These are phyloP conservation scores for Papilio helenus DNA, from an alignment of 1,140 invertebrate species.

Conservation along the genomic window DNA sequence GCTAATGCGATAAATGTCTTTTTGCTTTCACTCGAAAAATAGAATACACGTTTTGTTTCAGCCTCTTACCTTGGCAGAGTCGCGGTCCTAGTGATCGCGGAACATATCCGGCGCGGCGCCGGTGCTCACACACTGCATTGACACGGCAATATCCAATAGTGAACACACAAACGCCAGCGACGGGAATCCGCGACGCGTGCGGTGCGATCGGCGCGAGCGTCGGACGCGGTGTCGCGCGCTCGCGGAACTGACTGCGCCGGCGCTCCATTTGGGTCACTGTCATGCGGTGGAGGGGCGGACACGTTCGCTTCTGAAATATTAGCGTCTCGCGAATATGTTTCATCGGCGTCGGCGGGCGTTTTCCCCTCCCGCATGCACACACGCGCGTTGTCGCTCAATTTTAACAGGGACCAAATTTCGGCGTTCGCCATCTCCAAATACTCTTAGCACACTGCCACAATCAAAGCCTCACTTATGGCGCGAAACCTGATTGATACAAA, in stretches of 20 bases:
- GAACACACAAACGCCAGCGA: slow-evolving; percentile 70
- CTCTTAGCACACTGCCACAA: slow-evolving; percentile 45
- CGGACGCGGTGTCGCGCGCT: slow-evolving; percentile 62
- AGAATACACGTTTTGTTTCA: slow-evolving; percentile 49
- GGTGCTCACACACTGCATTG: slow-evolving; percentile 72
- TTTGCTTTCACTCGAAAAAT: slow-evolving; percentile 46
- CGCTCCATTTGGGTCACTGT: slow-evolving; percentile 82
- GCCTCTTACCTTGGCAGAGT: slow-evolving; percentile 64
- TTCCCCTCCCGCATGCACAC: slow-evolving; percentile 47
- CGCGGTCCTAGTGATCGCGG: slow-evolving; percentile 52
- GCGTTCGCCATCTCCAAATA: slow-evolving; percentile 51
- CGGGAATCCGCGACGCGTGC: slow-evolving; percentile 49
- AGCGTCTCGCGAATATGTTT: slow-evolving; percentile 78
- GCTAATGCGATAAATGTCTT: slow-evolving; percentile 30
- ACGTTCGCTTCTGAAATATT: slow-evolving; percentile 80
- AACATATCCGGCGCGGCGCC: slow-evolving; percentile 56
- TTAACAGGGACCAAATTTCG: slow-evolving; percentile 46
- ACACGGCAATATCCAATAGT: slow-evolving; percentile 73
- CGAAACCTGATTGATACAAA: slow-evolving; percentile 14
- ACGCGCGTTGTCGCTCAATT: slow-evolving; percentile 37
- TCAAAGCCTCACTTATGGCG: slow-evolving; percentile 11
- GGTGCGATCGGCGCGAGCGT: slow-evolving; percentile 50
- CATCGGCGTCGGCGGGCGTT: slow-evolving; percentile 59
- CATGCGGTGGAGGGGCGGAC: slow-evolving; percentile 78
- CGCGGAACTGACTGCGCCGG: slow-evolving; percentile 80